Base-by-base conservation (phyloP, 2,888 invertebrate species). In the Pyrgus malvae region DNA sequence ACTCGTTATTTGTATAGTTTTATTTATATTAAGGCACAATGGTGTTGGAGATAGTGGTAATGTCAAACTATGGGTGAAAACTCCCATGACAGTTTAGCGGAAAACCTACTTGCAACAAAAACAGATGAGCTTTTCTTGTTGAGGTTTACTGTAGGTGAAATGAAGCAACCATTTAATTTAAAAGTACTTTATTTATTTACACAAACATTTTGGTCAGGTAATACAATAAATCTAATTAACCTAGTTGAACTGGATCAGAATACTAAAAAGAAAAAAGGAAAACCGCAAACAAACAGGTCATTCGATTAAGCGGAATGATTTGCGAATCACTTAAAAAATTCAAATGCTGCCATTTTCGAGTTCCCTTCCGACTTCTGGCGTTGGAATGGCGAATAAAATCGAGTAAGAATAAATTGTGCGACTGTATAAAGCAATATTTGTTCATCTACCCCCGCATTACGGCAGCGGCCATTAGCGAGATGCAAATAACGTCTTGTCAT, bases 401-500 rank as follows among this genome's bases (percentile, higher is more conserved):
- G 81, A 79, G 82, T 85, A 80, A 79, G 85, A 88, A 90, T 89
- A 90, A 89, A 90, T 90, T 89, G 85, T 83, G 74, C 72, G 81
- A 80, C 82, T 87, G 90, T 87, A 88, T 89, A 86, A 88, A 88
- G 88, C 83, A 86, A 89, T 89, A 89, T 89, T 90, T 89, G 88
- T 88, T 87, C 87, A 82, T 82, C 85, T 87, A 83, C 88, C 88
- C 88, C 84, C 83, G 87, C 85, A 86, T 87, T 87, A 87, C 83
- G 83, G 71, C 76, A 68, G 76, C 79, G 74, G 76, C 88, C 90
- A 90, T 90, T 90, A 90, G 88, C 82, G 83, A 72, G 85, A 88
- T 88, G 88, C 89, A 89, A 88, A 90, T 88, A 90, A 83, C 88
- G 85, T 89, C 89, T 90, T 88, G 89, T 87, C 85, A 87, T 86